Base-by-base conservation (phyloP, 2,797 vertebrate species). In the Parauchenoglanis punctatus region DNA sequence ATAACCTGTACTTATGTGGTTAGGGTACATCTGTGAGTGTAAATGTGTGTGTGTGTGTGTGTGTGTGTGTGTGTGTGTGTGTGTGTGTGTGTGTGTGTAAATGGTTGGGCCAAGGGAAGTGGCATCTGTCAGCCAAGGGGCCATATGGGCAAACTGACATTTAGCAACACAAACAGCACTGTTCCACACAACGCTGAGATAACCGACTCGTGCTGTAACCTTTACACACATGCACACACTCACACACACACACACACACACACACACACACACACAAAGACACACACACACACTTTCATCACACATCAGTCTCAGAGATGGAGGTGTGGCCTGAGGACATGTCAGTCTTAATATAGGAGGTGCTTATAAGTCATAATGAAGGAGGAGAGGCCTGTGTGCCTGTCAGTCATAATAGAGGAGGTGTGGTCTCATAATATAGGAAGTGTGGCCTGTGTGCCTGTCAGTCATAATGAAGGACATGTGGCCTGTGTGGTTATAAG, bases 141-240 rank as follows among this genome's bases (percentile, higher is more conserved):
- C 91, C 91, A 91, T 91, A 91, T 91, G 91, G 91, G 84, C 88
- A 61, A 81, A 87, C 75, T 92, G 90, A 92, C 91, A 92, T 91
- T 92, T 91, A 92, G 40, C 87, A 86, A 88, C 87, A 87, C 84
- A 87, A 65, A 83, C 78, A 61, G 58, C 2, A 7, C 80, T 63
- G 80, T 78, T 65, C 65, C 87, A 85, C 68, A 88, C 46, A 81
- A 67, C 61, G n/a, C 85, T 46, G 58, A 61, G 58, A 81, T 63
- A 81, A 81, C 58, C 46, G 58, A 80, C 85, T 76, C 44, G 11
- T 18, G n/a, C 40, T 76, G 72, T 73, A 75, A 63, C 84, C 61
- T 63, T 77, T 63, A 63, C 73, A 65, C 84, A 76, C 46, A 63
- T 59, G 52, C 72, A 61, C 83, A 70, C 83, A 72, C 83, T 40